phyloP scores from a whole-genome alignment of 1,140 invertebrate genomes.

The Brachionus sp. region DNA sequence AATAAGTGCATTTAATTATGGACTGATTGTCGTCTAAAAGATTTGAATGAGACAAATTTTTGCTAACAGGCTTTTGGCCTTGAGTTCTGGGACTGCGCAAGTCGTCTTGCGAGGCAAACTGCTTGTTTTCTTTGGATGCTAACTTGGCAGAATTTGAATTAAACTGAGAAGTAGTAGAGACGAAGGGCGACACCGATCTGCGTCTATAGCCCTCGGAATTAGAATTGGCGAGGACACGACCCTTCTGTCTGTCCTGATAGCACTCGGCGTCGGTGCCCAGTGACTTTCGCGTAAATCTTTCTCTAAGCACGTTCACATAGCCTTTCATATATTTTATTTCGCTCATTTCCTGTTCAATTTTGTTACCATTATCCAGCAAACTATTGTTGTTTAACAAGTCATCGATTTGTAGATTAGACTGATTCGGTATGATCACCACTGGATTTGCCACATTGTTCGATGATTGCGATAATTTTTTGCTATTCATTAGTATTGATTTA shows the following conservation, averaged over 20 bases:
- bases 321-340: constrained; percentile 45
- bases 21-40: neutral
- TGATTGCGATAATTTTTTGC: constrained; percentile 24
- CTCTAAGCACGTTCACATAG: constrained; percentile 38
- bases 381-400: constrained; percentile 28
- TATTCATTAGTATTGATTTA: constrained; percentile 37
- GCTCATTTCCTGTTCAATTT: constrained; percentile 5
- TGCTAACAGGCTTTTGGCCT: neutral
- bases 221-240: neutral
- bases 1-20: constrained; percentile 42
- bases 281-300: constrained; percentile 38
- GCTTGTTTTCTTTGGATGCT: neutral
- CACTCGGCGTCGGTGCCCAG: neutral
- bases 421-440: constrained; percentile 33
- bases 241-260: neutral
- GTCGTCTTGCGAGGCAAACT: constrained; percentile 34
- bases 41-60: constrained; percentile 18
- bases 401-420: constrained; percentile 24
- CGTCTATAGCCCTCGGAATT: neutral
- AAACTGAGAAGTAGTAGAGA: neutral
- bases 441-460: constrained; percentile 39
- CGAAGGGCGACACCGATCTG: neutral
- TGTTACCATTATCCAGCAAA: constrained; percentile 16
- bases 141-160: neutral
- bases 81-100: neutral